Base-by-base conservation (phyloP, 2,888 invertebrate species). In the Lepidocyrtoides sp. region DNA sequence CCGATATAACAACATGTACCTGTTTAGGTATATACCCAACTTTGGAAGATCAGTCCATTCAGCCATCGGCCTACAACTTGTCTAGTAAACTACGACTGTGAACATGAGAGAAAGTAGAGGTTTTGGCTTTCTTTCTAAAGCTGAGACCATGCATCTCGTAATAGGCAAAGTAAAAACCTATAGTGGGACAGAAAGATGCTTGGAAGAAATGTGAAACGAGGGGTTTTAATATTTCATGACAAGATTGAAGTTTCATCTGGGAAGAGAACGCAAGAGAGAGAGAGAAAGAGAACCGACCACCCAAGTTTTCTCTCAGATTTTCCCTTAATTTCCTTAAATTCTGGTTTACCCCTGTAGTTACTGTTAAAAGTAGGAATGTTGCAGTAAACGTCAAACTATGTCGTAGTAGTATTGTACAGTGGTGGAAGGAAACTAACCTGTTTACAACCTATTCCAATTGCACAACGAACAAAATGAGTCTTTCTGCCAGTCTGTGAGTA, bases 161-260 rank as follows among this genome's bases (percentile, higher is more conserved):
- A n/a, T n/a, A n/a, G n/a, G n/a, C n/a, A n/a, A 81, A 48, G 79
- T 23, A 51, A 36, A 36, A 36, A n/a, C n/a, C n/a, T n/a, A n/a
- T n/a, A n/a, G 51, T 12, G 29, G 29, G 5, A 54, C 10, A 72
- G 36, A 75, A 36, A 32, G 44, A 23, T 32, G 60, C 72, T 20
- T 66, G 23, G 57, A 41, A 57, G 48, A 32, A 36, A 87, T 63
- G 66, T 54, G 77, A 86, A 79, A 79, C 87, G 66, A 79, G 79
- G 86, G 87, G 79, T 87, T 48, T 87, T 79, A 87, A 87, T 87
- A 66, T 87, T 87, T 87, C 79, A 87, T 87, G 86, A 77, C 86
- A 87, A 87, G 87, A 87, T 87, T 87, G 79, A 87, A 87, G 87
- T 87, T 87, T 79, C 26, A 63, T 51, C 29, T 51, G 81, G 54